phyloP scores from a whole-genome alignment of 1,140 invertebrate genomes.

The Vollenhovia emeryi region DNA sequence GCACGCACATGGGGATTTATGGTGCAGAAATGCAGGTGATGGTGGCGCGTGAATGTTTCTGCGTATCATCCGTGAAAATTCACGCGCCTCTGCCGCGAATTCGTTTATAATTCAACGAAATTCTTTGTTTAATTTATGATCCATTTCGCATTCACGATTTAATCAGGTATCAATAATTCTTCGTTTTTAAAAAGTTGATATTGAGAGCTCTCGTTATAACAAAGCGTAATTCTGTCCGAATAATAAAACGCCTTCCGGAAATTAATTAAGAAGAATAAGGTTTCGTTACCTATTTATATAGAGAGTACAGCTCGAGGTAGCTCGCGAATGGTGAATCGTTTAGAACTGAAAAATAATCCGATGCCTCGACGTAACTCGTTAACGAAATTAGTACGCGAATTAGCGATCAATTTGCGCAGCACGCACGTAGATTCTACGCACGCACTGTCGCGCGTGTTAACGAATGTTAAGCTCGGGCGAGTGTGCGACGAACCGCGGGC shows the following conservation, averaged over 20 bases:
- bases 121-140: not conserved
- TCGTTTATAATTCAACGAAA: not conserved
- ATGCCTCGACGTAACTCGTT: not conserved
- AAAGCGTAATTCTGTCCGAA: not conserved
- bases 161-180: not conserved
- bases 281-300: not conserved
- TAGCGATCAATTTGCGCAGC: not conserved
- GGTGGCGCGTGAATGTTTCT: not conserved
- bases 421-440: not conserved
- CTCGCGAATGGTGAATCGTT: not conserved
- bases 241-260: not conserved
- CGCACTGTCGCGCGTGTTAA: not conserved
- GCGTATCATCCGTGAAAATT: slow-evolving; percentile 39
- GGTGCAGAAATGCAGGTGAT: slow-evolving; percentile 44
- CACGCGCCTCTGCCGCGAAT: not conserved
- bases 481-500: slow-evolving; percentile 3
- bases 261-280: not conserved
- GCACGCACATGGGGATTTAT: slow-evolving; percentile 41
- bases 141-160: not conserved
- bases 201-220: not conserved
- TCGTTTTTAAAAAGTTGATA: not conserved
- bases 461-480: slow-evolving; percentile 33
- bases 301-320: not conserved
- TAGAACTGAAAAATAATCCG: not conserved
- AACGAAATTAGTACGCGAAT: not conserved